Base-by-base conservation (phyloP, 92 coral and sea anemone genomes). In the Zoanthus sociatus region DNA sequence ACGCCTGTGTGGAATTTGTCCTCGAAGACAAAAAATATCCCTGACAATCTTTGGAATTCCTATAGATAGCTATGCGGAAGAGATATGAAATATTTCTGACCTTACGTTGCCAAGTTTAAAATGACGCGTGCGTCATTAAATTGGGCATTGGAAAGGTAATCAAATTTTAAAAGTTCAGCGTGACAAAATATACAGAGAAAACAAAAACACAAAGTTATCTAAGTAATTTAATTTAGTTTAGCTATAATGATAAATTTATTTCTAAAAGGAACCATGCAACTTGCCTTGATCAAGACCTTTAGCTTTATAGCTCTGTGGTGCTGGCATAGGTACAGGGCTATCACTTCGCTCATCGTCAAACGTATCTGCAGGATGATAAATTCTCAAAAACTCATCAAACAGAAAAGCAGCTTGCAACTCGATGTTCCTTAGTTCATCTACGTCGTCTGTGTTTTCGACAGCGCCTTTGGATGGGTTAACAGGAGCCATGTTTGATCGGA, bases 381-480 rank as follows among this genome's bases (percentile, higher is more conserved):
- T 87, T 9, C 90, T 72, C 13, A 94, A 78, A 74, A 91, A 96
- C 84, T 96, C 98, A 55, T 96, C 99, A 89, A 92, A 96, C 7
- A 96, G 93, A 64, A 83, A 64, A 66, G 89, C 91, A 12, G 94
- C 91, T 78, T 96, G 94, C 55, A 63, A 48, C 77, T 84, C 92
- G 54, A 95, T 91, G 45, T 88, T 92, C 0, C 77, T 90, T 71
- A 90, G n/a, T 67, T 92, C 90, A 6, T 78, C 72, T 69, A 88
- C 66, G 14, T 69, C 84, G 6, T 90, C 95, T 5, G 4, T 81
- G 84, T 84, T 87, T 56, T 90, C 95, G 8, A 88, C 90, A 45
- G 97, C 92, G 64, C 77, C 83, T 76, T 90, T 92, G 5, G 73
- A 37, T 9, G 87, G 9, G 61, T 90, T 90, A 53, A 73, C 88